Conservation (phyloP, 2,888 invertebrate species). For the Pristionchus maxplancki region DNA sequence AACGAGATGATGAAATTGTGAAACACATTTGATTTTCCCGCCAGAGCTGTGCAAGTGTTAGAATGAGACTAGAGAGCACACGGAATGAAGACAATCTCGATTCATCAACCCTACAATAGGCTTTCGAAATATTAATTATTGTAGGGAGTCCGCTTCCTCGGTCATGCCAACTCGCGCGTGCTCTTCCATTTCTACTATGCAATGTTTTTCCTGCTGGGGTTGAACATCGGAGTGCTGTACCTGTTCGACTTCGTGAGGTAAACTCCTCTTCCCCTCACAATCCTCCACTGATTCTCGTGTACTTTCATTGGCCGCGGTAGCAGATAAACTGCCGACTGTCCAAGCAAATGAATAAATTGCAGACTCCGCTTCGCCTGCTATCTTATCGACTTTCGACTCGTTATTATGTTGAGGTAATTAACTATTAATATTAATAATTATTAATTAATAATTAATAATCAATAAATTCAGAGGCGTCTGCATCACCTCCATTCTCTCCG, state of each 20-base stretch:
- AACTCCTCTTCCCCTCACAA: no score
- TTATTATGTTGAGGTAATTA: background rate
- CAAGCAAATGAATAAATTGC: background rate
- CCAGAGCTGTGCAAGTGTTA: no score
- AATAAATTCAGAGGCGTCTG: background rate
- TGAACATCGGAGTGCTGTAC: background rate
- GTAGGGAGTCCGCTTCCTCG: background rate
- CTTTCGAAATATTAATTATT: background rate
- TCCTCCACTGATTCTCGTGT: no score
- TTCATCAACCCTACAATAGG: no score
- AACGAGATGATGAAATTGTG: no score
- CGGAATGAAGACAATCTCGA: no score
- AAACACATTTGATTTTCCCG: no score
- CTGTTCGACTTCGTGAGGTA: background rate
- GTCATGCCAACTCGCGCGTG: background rate
- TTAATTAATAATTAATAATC: background rate
- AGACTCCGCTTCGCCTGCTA: constrained; percentile 10
- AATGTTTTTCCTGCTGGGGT: background rate
- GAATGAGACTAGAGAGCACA: no score
- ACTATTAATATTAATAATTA: background rate
- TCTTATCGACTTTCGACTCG: background rate
- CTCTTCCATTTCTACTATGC: background rate
- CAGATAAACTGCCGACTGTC: no score
- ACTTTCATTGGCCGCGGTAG: no score
- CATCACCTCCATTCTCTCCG: background rate